A percentile compares a stretch with the other conserved stretches of the same genome.
phyloP scores from a whole-genome alignment of 1,140 invertebrate species.

The Calephelis virginiensis region DNA sequence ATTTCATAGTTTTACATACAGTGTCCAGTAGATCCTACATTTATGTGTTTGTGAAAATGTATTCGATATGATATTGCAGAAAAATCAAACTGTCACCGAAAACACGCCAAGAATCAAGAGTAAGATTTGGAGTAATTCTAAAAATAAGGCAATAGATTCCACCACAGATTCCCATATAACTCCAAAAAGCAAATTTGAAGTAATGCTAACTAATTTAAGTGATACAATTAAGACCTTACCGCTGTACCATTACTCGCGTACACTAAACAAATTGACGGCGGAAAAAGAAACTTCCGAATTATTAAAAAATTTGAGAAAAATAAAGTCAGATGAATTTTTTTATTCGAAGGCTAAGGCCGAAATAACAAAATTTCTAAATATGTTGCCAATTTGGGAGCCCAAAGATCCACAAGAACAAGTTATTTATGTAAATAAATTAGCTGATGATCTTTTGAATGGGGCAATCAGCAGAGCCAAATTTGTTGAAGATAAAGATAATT shows the following conservation, averaged over 20 bases:
- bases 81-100: too few species aligned
- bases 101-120: too few species aligned
- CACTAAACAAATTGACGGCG: background rate
- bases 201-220: background rate
- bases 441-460: conserved; percentile 27
- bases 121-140: too few species aligned
- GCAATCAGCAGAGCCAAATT: conserved; percentile 9
- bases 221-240: conserved; percentile 39
- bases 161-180: too few species aligned
- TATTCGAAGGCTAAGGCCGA: conserved; percentile 29
- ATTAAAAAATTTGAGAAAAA: conserved; percentile 21
- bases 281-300: conserved; percentile 26
- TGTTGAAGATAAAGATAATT: conserved; percentile 26
- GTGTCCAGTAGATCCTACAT: too few species aligned
- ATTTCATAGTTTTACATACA: too few species aligned
- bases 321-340: conserved; percentile 32
- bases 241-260: conserved; percentile 27
- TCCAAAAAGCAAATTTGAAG: too few species aligned
- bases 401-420: conserved; percentile 25
- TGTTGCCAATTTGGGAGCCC: conserved; percentile 41
- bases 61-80: too few species aligned
- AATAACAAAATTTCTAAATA: conserved; percentile 31
- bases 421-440: conserved; percentile 30
- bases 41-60: too few species aligned
- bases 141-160: too few species aligned